phyloP scores from a whole-genome alignment of 1,140 invertebrate species.

The Coenobita brevimanus region DNA sequence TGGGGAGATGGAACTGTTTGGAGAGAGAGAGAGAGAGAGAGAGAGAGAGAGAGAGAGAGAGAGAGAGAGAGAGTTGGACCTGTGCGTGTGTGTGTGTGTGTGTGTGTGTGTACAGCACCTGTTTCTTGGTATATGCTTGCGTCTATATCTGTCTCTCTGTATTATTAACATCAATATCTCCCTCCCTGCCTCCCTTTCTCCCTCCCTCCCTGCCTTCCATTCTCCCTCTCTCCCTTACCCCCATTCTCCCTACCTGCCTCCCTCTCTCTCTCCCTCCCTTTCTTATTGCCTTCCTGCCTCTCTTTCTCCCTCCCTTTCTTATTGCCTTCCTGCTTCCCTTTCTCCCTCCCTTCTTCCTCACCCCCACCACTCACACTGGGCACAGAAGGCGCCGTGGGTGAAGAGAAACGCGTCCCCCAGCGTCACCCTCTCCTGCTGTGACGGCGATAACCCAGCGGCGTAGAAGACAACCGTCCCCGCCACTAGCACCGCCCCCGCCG shows the following conservation, averaged over 20 bases:
- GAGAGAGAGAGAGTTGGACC: background rate
- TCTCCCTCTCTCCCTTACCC: too few relatives aligned
- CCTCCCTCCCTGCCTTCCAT: too few relatives aligned
- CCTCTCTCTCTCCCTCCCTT: too few relatives aligned
- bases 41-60: background rate
- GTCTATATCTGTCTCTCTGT: too few relatives aligned
- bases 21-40: background rate
- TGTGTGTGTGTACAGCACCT: background rate
- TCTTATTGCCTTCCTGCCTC: too few relatives aligned
- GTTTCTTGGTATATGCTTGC: background rate
- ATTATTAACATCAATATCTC: too few relatives aligned
- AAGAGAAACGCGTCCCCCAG: constrained; percentile 1
- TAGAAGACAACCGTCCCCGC: background rate
- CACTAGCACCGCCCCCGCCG: background rate
- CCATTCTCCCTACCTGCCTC: too few relatives aligned
- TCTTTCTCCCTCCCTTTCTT: too few relatives aligned
- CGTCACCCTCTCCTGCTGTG: background rate
- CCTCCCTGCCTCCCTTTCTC: too few relatives aligned
- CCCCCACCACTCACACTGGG: background rate
- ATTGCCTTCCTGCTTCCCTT: too few relatives aligned
- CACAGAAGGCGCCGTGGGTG: background rate
- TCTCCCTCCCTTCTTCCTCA: too few relatives aligned
- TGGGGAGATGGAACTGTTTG: background rate
- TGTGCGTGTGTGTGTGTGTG: background rate
- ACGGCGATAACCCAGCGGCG: background rate